phyloP scores from a whole-genome alignment of 1,140 invertebrate genomes.

The Sycobia sp. region DNA sequence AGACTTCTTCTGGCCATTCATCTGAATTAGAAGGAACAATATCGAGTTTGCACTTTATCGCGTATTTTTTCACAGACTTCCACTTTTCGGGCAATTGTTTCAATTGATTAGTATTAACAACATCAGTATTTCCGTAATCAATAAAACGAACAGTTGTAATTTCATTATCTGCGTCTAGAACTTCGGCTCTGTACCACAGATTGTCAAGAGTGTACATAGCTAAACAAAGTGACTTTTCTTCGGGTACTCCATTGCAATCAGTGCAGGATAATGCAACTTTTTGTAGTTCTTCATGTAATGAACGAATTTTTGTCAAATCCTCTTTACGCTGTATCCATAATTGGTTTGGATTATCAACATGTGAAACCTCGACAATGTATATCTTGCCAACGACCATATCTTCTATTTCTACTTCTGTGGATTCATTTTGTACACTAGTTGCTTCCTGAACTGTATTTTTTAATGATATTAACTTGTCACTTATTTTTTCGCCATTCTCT shows the following conservation, averaged over 20 bases:
- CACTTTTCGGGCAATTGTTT: constrained; percentile 66
- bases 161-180: constrained; percentile 73
- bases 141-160: constrained; percentile 79
- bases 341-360: constrained; percentile 48
- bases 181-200: constrained; percentile 79
- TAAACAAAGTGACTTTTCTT: constrained; percentile 71
- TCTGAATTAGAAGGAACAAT: constrained; percentile 67
- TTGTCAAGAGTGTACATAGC: constrained; percentile 76
- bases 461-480: constrained; percentile 37
- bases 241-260: constrained; percentile 61
- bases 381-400: constrained; percentile 40
- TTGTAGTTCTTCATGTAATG: constrained; percentile 66
- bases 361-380: constrained; percentile 44
- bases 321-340: constrained; percentile 51
- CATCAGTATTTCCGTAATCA: constrained; percentile 82
- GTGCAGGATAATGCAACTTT: constrained; percentile 54
- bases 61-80: constrained; percentile 62
- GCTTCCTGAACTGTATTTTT: constrained; percentile 28
- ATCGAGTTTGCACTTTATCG: constrained; percentile 69
- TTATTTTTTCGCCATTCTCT: constrained; percentile 46
- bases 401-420: neutral
- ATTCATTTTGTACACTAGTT: constrained; percentile 3
- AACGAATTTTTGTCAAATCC: constrained; percentile 34
- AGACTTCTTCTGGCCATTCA: constrained; percentile 67
- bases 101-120: constrained; percentile 64